These are phyloP conservation scores for Conops quadrifasciatus DNA, from an alignment of 2,888 invertebrate species.

Conservation along the genomic window DNA sequence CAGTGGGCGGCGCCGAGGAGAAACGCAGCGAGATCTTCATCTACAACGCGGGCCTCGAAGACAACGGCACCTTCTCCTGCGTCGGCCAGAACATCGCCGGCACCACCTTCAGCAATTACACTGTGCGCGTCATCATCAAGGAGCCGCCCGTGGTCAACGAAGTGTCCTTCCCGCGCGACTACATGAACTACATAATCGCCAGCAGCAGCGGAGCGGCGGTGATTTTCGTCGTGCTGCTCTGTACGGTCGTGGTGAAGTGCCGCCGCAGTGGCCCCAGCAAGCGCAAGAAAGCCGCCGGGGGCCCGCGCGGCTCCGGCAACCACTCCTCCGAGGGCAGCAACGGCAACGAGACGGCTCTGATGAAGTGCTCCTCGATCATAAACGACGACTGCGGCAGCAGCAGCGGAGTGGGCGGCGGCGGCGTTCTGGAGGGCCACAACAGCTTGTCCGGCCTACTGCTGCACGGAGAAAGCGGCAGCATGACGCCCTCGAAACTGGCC, in stretches of 20 bases:
- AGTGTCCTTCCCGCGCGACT: conserved; percentile 75
- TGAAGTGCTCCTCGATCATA: conserved; percentile 67
- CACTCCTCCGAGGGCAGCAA: conserved; percentile 66
- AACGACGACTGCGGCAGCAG: conserved; percentile 57
- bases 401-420: conserved; percentile 48
- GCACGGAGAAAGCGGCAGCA: conserved; percentile 42
- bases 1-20: conserved; percentile 71
- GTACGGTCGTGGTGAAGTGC: conserved; percentile 73
- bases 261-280: conserved; percentile 61
- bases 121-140: conserved; percentile 78
- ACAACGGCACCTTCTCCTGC: conserved; percentile 88
- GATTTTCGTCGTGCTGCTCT: conserved; percentile 72
- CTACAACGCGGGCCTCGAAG: conserved; percentile 78
- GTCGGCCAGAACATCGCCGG: conserved; percentile 88
- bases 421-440: conserved; percentile 46
- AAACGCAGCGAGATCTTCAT: conserved; percentile 83
- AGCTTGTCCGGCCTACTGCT: conserved; percentile 47
- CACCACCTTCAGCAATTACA: conserved; percentile 80
- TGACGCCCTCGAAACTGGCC: conserved; percentile 57
- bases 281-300: conserved; percentile 68
- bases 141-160: conserved; percentile 76
- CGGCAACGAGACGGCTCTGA: conserved; percentile 66
- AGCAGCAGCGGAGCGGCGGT: conserved; percentile 73
- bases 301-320: conserved; percentile 17
- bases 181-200: conserved; percentile 75